Conservation (phyloP, 1,140 invertebrate genomes). For the Drosophila teissieri region DNA sequence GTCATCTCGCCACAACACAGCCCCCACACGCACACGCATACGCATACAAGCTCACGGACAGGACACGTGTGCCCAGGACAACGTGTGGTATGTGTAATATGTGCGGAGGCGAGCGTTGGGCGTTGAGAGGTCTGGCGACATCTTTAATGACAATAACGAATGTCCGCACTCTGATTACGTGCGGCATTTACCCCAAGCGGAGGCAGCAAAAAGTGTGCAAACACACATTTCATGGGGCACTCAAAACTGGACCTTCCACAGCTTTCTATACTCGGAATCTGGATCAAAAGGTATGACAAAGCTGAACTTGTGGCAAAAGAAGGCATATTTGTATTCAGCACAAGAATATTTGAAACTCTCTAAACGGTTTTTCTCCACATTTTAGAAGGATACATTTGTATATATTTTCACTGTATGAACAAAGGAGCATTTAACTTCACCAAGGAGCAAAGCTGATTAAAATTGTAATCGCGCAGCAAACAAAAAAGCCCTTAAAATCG, state of each 20-base stretch:
- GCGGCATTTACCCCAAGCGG: conserved; percentile 17
- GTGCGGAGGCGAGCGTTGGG: conserved; percentile 17
- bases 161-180: conserved; percentile 48
- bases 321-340: neutral
- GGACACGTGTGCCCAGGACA: conserved; percentile 26
- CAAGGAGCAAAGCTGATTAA: no score
- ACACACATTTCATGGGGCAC: conserved; percentile 28
- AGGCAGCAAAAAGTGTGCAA: conserved; percentile 6
- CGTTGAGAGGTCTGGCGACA: conserved; percentile 20
- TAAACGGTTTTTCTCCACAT: neutral
- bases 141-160: conserved; percentile 52
- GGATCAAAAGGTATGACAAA: neutral
- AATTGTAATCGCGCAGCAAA: no score
- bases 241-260: conserved; percentile 2
- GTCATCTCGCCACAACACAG: conserved; percentile 36
- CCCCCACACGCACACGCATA: no score
- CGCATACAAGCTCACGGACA: conserved; percentile 26
- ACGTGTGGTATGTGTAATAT: conserved; percentile 65
- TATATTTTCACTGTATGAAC: no score
- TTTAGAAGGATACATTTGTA: no score
- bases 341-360: neutral
- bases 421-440: no score
- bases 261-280: neutral
- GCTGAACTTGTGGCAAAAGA: neutral
- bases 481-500: no score